Evolutionary conservation across 2,113 vertebrate species (phyloP).

Genomic region (Hippocampus barbouri): DNA sequence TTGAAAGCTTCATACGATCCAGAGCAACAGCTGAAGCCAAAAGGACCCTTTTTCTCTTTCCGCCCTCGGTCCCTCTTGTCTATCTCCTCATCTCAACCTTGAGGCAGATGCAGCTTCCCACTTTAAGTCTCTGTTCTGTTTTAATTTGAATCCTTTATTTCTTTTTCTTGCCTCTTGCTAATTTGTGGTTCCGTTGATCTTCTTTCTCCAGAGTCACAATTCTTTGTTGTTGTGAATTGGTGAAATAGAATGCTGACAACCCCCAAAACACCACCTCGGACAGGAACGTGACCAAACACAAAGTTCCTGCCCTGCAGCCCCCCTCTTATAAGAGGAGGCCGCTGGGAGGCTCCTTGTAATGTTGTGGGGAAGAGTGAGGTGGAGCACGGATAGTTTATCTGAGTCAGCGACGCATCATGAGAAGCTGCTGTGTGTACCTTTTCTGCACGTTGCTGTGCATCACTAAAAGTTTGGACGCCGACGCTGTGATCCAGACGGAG

Average conservation of each 20-base stretch:
- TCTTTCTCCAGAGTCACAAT: not conserved
- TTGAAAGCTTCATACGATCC: too few species aligned
- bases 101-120: too few species aligned
- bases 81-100: too few species aligned
- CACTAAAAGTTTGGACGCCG: slow-evolving; percentile 29
- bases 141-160: too few species aligned
- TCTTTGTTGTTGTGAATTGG: not conserved
- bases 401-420: slow-evolving; percentile 55
- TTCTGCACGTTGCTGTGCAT: slow-evolving; percentile 44
- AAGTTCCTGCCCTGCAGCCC: slow-evolving; percentile 34
- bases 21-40: too few species aligned
- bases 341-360: slow-evolving; percentile 28
- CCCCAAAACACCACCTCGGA: slow-evolving; percentile 16
- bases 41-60: too few species aligned
- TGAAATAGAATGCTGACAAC: not conserved
- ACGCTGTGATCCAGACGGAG: slow-evolving; percentile 24
- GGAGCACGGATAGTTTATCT: slow-evolving; percentile 52
- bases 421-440: slow-evolving; percentile 23
- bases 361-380: slow-evolving; percentile 18
- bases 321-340: slow-evolving; percentile 50
- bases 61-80: too few species aligned
- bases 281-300: slow-evolving; percentile 32
- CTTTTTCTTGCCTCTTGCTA: not conserved
- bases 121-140: too few species aligned
- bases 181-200: not conserved